Evolutionary conservation across 2,797 vertebrate genomes (phyloP), one percentile per base, ranked within the genome.

Genomic region (Lutjanus campechanus): DNA sequence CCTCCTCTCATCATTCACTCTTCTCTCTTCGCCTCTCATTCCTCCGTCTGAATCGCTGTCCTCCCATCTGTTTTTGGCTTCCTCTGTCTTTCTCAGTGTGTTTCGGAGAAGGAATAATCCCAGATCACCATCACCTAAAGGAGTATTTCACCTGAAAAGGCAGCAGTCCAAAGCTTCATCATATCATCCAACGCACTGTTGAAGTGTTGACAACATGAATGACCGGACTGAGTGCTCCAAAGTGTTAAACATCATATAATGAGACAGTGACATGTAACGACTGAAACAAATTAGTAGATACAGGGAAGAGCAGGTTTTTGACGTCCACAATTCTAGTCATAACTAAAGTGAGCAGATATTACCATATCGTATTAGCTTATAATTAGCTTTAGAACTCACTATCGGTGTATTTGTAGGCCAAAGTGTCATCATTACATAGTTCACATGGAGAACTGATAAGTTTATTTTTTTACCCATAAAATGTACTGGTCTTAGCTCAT

Each of bases 1-100:
- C 85, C 74, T 90, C 82, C 77, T 85, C 75, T 82, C 84, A 85
- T 88, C 86, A 79, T 69, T 90, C 85, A 85, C 87, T 78, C 75
- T 29, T 71, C 55, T 65, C 49, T 47, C 60, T 61, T 75, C 43
- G 49, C 36, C 69, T 78, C 72, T 85, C 83, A 69, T 87, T 85
- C 79, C 80, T 82, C 68, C 17, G 68, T 85, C 86, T 87, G 76
- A 73, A 55, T 63, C 16, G 0, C 4, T 1, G 49, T 76, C 62
- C 60, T 81, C 73, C 56, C 66, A 20, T 86, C 82, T 87, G 88
- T 20, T 81, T 5, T 50, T 65, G 81, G 78, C 81, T 65, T 70
- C 65, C 70, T 71, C 66, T 59, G 19, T 25, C 49, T 63, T 72
- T 69, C 64, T 36, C 69, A 2, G 53, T 12, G 69, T 56, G 53